These are phyloP conservation scores for Mionectes macconnelli DNA, from an alignment of 2,113 vertebrate species.

Conservation along the genomic window DNA sequence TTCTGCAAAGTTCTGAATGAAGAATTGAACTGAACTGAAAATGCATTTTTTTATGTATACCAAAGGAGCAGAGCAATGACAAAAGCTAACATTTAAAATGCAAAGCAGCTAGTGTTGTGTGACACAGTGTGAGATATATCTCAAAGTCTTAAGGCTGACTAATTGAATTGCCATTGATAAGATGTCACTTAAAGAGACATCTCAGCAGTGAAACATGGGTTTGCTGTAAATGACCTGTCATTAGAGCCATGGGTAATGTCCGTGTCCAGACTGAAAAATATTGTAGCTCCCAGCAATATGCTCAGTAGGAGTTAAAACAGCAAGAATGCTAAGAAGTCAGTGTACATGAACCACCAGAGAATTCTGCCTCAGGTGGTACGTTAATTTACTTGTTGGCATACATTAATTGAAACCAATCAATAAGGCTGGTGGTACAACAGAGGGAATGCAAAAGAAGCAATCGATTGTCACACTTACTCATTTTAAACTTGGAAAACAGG, in stretches of 20 bases:
- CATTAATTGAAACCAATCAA: conserved; percentile 80
- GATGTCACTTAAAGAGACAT: conserved; percentile 83
- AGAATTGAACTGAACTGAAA: background rate
- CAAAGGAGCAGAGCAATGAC: background rate
- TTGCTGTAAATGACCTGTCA: conserved; percentile 81
- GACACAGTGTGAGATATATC: conserved; percentile 53
- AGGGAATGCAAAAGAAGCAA: conserved; percentile 40
- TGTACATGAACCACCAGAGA: conserved; percentile 55
- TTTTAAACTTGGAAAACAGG: conserved; percentile 40
- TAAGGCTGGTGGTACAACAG: conserved; percentile 64
- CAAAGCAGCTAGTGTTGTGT: conserved; percentile 50
- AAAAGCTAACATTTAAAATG: conserved; percentile 65
- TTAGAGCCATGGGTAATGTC: conserved; percentile 78
- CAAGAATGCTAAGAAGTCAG: conserved; percentile 44
- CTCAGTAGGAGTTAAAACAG: conserved; percentile 73
- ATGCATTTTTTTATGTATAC: background rate
- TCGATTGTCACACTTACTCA: background rate
- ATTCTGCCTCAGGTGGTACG: conserved; percentile 75
- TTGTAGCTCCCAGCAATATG: conserved; percentile 73
- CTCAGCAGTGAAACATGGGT: conserved; percentile 75
- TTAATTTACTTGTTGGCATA: conserved; percentile 79
- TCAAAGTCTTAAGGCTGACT: conserved; percentile 73
- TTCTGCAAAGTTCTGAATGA: background rate
- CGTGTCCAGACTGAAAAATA: conserved; percentile 82
- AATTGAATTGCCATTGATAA: conserved; percentile 90